Percentiles rank a stretch among this genome's conserved stretches.
Conservation (phyloP, 2,113 vertebrate genomes). For the Daubentonia madagascariensis region DNA sequence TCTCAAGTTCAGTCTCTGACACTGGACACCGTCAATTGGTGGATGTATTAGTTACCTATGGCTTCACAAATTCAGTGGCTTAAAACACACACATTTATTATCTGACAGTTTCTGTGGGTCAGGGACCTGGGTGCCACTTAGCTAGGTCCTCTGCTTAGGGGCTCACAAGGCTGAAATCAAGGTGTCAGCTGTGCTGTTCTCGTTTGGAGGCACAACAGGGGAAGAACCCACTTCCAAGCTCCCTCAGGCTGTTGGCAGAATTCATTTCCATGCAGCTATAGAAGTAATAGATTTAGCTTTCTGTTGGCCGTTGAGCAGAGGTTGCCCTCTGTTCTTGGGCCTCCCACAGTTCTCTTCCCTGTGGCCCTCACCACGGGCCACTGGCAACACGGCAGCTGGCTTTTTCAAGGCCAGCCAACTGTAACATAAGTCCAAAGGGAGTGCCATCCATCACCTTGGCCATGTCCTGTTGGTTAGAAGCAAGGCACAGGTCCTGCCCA, state of each 20-base stretch:
- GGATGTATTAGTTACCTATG: background rate
- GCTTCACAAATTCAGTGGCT: background rate
- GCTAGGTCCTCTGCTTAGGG: background rate
- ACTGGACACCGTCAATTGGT: accelerated
- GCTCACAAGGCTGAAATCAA: background rate
- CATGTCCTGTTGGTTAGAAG: background rate
- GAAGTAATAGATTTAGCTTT: background rate
- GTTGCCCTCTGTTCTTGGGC: background rate
- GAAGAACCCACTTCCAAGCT: background rate
- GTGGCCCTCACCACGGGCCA: background rate
- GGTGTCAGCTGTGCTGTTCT: background rate
- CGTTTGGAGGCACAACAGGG: background rate
- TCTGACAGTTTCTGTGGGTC: background rate
- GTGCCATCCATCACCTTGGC: background rate
- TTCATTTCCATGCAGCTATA: background rate
- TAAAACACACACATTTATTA: background rate
- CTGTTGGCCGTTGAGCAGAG: background rate
- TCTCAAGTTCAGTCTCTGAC: background rate
- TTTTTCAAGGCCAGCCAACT: background rate
- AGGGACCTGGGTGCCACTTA: too few species aligned
- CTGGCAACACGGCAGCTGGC: background rate
- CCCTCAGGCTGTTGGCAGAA: background rate
- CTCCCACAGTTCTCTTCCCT: background rate
- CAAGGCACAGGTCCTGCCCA: background rate
- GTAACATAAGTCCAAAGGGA: background rate